A percentile compares a stretch with the other conserved stretches of the same genome.
Evolutionary conservation across 2,113 vertebrate genomes (phyloP).

Genomic region (Pseudopipra pipra): DNA sequence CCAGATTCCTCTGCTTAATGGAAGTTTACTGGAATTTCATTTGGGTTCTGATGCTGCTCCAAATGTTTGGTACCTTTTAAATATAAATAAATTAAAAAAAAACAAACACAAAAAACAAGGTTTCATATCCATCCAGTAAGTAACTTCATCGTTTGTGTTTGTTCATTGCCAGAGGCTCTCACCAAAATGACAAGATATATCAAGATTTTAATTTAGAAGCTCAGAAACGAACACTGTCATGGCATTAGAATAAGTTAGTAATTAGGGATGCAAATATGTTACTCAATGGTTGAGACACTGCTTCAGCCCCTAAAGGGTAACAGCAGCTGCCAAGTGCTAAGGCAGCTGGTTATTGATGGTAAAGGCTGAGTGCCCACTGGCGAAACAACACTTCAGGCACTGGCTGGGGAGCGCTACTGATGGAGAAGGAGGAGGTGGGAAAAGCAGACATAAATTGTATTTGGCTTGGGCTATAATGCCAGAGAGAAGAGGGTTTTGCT

Average conservation of each 20-base stretch:
- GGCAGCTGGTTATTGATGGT: background rate
- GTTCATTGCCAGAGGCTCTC: background rate
- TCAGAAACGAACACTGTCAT: background rate
- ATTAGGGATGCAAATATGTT: background rate
- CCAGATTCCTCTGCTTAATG: background rate
- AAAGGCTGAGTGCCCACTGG: background rate
- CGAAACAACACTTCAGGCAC: background rate
- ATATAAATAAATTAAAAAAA: background rate
- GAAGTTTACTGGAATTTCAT: background rate
- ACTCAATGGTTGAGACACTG: background rate
- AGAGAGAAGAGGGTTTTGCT: background rate
- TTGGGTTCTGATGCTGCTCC: background rate
- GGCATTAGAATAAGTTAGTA: background rate
- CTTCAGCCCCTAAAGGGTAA: background rate
- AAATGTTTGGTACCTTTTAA: background rate
- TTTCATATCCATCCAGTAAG: background rate
- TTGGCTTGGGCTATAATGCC: background rate
- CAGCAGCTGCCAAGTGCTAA: background rate
- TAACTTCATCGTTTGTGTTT: background rate
- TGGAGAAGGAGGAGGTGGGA: background rate
- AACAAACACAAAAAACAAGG: too few species aligned
- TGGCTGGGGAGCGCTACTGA: background rate
- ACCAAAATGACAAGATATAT: background rate
- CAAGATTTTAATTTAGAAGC: background rate
- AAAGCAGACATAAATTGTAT: background rate